These are phyloP conservation scores for Delphinus delphis DNA, from an alignment of 2,113 vertebrate species.

Conservation along the genomic window DNA sequence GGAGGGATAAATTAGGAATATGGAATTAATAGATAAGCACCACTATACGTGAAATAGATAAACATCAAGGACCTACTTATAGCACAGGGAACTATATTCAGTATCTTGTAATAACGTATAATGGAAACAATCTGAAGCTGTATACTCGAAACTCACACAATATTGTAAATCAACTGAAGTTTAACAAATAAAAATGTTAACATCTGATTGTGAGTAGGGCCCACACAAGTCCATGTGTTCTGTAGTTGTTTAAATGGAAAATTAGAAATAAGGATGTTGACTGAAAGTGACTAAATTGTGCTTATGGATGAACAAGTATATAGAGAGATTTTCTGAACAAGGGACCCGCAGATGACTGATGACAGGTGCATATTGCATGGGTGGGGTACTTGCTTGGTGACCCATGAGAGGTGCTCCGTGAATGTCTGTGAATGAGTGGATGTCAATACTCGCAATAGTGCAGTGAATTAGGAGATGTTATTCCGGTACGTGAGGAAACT, in stretches of 20 bases:
- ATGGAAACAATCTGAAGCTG: not conserved
- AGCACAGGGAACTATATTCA: not conserved
- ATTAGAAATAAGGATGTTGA: not conserved
- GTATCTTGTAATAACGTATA: not conserved
- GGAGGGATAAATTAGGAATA: not conserved
- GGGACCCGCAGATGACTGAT: fast-evolving
- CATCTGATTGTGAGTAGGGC: fast-evolving
- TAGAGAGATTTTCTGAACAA: too few relatives aligned
- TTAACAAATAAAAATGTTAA: not conserved
- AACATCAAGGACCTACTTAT: not conserved
- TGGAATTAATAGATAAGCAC: not conserved
- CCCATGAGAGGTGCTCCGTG: fast-evolving
- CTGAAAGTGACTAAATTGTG: not conserved
- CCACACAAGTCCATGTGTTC: not conserved
- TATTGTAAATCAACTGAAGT: not conserved
- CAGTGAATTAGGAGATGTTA: fast-evolving
- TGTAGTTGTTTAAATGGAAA: not conserved
- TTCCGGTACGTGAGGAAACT: fast-evolving
- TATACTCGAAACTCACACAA: not conserved
- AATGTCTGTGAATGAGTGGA: not conserved
- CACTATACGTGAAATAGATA: not conserved
- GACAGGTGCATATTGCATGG: fast-evolving
- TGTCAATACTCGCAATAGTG: fast-evolving
- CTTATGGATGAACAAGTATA: fast-evolving
- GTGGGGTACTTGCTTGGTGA: fast-evolving